phyloP scores from a whole-genome alignment of 2,113 vertebrate species.

The Pogona vitticeps region DNA sequence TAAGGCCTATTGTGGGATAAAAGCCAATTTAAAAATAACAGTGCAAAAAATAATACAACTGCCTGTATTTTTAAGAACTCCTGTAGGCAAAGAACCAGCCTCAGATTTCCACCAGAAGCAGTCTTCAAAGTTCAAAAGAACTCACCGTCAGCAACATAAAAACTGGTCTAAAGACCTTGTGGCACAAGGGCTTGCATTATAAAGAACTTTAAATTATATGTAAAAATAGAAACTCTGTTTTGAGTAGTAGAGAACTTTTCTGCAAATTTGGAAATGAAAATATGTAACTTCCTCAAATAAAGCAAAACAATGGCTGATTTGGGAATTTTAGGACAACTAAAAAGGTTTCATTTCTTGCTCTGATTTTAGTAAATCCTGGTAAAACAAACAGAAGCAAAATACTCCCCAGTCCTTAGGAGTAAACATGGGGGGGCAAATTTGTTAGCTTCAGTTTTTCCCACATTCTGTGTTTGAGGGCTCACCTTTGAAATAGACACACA shows the following conservation, averaged over 20 bases:
- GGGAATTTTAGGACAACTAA: too few relatives aligned
- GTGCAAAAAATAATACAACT: not conserved
- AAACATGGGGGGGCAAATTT: too few relatives aligned
- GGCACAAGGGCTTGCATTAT: not conserved
- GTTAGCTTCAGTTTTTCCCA: too few relatives aligned
- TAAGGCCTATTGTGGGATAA: not conserved
- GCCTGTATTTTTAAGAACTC: not conserved
- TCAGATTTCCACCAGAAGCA: not conserved
- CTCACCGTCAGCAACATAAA: not conserved
- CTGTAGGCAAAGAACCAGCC: not conserved
- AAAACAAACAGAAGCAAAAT: too few relatives aligned
- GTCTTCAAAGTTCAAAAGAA: not conserved
- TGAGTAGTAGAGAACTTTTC: not conserved
- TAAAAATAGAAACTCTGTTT: not conserved
- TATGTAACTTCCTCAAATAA: not conserved
- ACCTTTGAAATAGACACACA: too few relatives aligned
- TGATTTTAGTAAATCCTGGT: too few relatives aligned
- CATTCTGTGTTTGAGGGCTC: too few relatives aligned
- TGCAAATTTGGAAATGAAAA: too few relatives aligned
- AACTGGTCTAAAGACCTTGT: not conserved
- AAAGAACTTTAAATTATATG: not conserved
- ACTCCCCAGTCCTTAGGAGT: too few relatives aligned
- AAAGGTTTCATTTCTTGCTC: too few relatives aligned
- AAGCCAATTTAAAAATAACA: not conserved
- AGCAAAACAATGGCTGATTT: not conserved